A percentile compares a stretch with the other conserved stretches of the same genome.
Evolutionary conservation across 2,113 vertebrate species (phyloP).

Genomic region (Danio rerio): GRCz12tu NC_133198.1:5270501-5271000

Average conservation of each 20-base stretch:
- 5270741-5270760: conserved; percentile 76
- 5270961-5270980: conserved; percentile 73
- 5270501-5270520: conserved; percentile 3
- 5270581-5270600: conserved; percentile 2
- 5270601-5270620: conserved; percentile 22
- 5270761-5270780: conserved; percentile 76
- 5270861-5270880: conserved; percentile 54
- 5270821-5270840: conserved; percentile 63
- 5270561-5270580: neutral
- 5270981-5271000: neutral
- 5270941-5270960: conserved; percentile 93
- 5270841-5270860: conserved; percentile 42
- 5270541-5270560: neutral
- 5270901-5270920: conserved; percentile 89
- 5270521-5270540: neutral
- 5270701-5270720: conserved; percentile 69
- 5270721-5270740: conserved; percentile 45
- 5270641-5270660: conserved; percentile 50
- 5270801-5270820: conserved; percentile 71
- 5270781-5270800: conserved; percentile 76
- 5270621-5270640: conserved; percentile 40
- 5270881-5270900: conserved; percentile 88
- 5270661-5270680: conserved; percentile 70
- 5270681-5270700: conserved; percentile 74
- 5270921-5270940: conserved; percentile 91